Percentiles rank a stretch among this genome's conserved stretches.
Conservation (phyloP, 2,113 vertebrate species). For the Dromas ardeola region DNA sequence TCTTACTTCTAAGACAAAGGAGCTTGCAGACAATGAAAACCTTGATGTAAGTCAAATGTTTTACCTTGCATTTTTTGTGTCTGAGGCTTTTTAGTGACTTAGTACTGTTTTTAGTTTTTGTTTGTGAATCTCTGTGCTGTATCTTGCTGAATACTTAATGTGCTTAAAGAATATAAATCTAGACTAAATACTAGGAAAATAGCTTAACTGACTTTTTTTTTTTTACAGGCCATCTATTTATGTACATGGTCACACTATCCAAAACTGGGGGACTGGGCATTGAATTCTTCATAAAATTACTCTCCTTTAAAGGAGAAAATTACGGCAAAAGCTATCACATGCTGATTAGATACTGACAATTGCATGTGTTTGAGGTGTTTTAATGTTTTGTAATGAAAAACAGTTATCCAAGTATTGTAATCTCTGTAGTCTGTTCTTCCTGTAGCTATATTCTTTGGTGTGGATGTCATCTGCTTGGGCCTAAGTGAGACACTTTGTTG, state of each 20-base stretch:
- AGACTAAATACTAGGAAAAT: not conserved
- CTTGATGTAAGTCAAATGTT: slow-evolving; percentile 80
- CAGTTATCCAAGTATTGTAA: not conserved
- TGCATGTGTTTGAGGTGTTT: not conserved
- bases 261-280: not conserved
- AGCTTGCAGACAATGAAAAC: slow-evolving; percentile 85
- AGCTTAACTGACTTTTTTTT: not conserved
- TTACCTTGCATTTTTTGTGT: not conserved
- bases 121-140: not conserved
- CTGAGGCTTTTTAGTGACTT: not conserved
- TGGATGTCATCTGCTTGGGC: not conserved
- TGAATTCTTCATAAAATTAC: not conserved
- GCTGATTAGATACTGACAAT: not conserved
- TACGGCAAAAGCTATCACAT: not conserved
- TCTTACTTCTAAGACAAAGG: slow-evolving; percentile 85
- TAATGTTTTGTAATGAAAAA: not conserved
- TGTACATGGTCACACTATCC: not conserved
- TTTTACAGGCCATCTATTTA: not conserved
- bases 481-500: not conserved
- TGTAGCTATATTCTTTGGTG: not conserved
- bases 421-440: not conserved
- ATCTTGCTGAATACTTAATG: not conserved
- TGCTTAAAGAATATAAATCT: not conserved
- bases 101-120: not conserved
- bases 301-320: not conserved